Evolutionary conservation across 2,113 vertebrate species (phyloP), one percentile per base, ranked within the genome.

Genomic region (Coturnix japonica): DNA sequence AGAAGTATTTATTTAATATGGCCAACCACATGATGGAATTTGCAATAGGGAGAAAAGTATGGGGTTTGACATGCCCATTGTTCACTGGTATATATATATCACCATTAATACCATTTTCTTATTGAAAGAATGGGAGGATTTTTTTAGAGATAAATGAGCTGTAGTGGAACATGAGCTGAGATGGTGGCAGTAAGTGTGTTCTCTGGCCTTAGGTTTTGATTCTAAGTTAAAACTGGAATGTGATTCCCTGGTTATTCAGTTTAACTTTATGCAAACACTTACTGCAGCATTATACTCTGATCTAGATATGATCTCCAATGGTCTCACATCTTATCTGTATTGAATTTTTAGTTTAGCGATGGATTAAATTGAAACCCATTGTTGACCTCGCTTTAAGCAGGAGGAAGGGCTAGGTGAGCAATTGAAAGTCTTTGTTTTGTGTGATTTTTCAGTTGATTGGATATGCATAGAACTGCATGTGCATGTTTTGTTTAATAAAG

Each of bases 151-250:
- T 89, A 86, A 90, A 81, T 84, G 21, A 77, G 6, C 18, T 87
- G 2, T 57, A 33, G 33, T 69, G 43, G 78, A 85, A 57, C 67
- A 66, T 3, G 30, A 76, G 22, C 25, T 35, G 69, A 90, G 88
- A 91, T 77, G 51, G 49, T 78, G 69, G 61, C 20, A 60, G 15
- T 83, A 53, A 88, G 54, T 25, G 3, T 63, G n/a, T 70, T 20
- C 47, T 93, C 67, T 47, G 56, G 49, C 56, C 43, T 91, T 80
- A 64, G 2, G 2, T 84, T 87, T 46, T 74, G 56, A 70, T 43
- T 85, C 35, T 75, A 82, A 91, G 82, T 90, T 69, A 82, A 86
- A 95, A 79, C 54, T 67, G 59, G 44, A 86, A 66, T 80, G 44
- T 71, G 47, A 91, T 73, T 84, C 78, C 43, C 56, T 47, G 51